Conservation (phyloP, 2,113 vertebrate species). For the Scopus umbretta region DNA sequence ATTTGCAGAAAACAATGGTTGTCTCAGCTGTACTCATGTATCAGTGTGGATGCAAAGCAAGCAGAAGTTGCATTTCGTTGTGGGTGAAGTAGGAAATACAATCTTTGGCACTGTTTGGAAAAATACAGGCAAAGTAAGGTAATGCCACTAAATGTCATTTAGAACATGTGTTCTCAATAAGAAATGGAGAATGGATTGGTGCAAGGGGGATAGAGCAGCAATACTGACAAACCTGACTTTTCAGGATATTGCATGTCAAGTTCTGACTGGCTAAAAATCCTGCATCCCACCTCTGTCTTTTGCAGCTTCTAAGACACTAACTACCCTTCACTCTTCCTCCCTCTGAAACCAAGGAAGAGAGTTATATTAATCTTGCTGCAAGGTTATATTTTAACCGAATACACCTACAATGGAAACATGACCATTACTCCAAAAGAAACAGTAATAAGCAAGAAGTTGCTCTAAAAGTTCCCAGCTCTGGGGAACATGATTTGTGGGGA, state of each 20-base stretch:
- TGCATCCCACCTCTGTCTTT: rapidly evolving
- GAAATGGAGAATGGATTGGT: background rate
- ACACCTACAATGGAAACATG: background rate
- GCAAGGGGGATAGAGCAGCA: background rate
- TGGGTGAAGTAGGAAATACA: background rate
- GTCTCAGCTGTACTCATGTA: background rate
- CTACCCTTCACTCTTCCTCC: background rate
- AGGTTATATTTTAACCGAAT: background rate
- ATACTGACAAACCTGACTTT: background rate
- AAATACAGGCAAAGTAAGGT: background rate
- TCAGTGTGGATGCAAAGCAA: background rate
- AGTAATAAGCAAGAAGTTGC: background rate
- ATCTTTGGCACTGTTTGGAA: background rate
- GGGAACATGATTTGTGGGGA: background rate
- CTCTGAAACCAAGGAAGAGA: background rate
- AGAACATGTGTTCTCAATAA: background rate
- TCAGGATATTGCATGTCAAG: background rate
- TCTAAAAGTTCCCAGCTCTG: background rate
- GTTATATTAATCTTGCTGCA: background rate
- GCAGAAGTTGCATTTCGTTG: background rate
- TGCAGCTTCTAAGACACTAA: background rate
- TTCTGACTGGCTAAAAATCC: background rate
- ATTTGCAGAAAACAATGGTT: background rate
- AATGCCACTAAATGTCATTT: background rate
- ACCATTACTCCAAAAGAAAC: background rate